Percentiles rank a stretch among this genome's conserved stretches.
Conservation (phyloP, 2,113 vertebrate species). For the Hypocryptadius cinnamomeus region DNA sequence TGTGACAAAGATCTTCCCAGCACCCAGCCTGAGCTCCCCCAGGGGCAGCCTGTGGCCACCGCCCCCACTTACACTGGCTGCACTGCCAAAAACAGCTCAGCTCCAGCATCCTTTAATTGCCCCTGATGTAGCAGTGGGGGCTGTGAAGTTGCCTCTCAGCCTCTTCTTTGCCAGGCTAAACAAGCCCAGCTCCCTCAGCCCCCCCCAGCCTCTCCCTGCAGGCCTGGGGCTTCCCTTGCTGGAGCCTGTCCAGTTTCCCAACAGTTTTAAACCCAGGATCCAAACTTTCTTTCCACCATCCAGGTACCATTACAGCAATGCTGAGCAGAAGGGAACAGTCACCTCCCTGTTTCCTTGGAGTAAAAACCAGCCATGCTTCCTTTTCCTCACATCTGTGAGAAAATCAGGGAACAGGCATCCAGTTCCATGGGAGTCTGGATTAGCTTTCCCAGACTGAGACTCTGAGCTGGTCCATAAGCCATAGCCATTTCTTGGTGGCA, state of each 20-base stretch:
- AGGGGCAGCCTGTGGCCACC: neutral
- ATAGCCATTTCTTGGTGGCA: neutral
- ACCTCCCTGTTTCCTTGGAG: neutral
- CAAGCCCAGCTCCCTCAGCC: neutral
- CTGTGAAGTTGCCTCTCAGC: neutral
- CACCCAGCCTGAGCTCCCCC: neutral
- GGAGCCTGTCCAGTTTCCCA: neutral
- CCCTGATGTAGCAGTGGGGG: neutral
- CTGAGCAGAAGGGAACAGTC: neutral
- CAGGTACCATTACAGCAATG: neutral
- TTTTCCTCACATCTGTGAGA: neutral
- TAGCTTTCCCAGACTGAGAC: neutral
- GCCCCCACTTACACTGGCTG: neutral
- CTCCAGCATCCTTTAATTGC: neutral
- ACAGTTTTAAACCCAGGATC: neutral
- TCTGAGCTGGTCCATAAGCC: neutral
- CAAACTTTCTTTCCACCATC: neutral
- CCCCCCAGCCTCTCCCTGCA: neutral
- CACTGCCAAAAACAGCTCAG: neutral
- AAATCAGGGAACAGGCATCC: neutral
- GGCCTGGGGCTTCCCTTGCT: neutral
- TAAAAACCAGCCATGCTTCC: neutral
- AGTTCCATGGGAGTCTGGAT: neutral
- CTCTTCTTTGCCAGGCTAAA: neutral
- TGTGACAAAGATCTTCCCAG: neutral